Conservation (phyloP, 2,888 invertebrate genomes). For the Perizoma flavofasciatum region DNA sequence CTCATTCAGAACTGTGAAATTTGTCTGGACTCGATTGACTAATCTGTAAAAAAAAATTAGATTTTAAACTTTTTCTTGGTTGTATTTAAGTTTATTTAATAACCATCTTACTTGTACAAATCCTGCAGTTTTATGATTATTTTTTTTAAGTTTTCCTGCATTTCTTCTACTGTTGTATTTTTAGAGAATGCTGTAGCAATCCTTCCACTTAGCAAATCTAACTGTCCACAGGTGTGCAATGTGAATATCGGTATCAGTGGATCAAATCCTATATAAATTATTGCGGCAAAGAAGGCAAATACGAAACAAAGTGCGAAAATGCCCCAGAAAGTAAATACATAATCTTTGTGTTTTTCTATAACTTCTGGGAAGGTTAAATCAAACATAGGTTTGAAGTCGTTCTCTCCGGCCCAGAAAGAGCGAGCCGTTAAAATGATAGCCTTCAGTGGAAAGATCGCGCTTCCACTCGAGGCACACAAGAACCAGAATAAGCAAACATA, state of each 20-base stretch:
- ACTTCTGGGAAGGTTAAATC: slow-evolving; percentile 53
- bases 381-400: slow-evolving; percentile 55
- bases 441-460: slow-evolving; percentile 55
- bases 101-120: slow-evolving; percentile 52
- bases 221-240: slow-evolving; percentile 64
- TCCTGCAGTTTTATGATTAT: slow-evolving; percentile 57
- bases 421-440: slow-evolving; percentile 54
- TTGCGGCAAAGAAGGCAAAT: slow-evolving; percentile 49
- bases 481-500: slow-evolving; percentile 58
- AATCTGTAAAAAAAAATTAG: slow-evolving; percentile 49
- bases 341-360: slow-evolving; percentile 51
- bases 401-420: slow-evolving; percentile 47
- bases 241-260: slow-evolving; percentile 67
- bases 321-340: slow-evolving; percentile 39
- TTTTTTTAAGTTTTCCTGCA: slow-evolving; percentile 48
- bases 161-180: slow-evolving; percentile 39
- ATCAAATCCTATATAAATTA: slow-evolving; percentile 63
- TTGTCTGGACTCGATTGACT: slow-evolving; percentile 44
- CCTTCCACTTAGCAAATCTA: slow-evolving; percentile 56
- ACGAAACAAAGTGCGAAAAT: slow-evolving; percentile 42
- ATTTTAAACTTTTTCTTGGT: slow-evolving; percentile 1
- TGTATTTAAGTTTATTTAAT: too few relatives aligned
- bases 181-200: slow-evolving; percentile 50
- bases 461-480: slow-evolving; percentile 42
- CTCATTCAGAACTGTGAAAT: slow-evolving; percentile 59